phyloP scores from a whole-genome alignment of 2,797 vertebrate genomes.

The Clarias pachynema region DNA sequence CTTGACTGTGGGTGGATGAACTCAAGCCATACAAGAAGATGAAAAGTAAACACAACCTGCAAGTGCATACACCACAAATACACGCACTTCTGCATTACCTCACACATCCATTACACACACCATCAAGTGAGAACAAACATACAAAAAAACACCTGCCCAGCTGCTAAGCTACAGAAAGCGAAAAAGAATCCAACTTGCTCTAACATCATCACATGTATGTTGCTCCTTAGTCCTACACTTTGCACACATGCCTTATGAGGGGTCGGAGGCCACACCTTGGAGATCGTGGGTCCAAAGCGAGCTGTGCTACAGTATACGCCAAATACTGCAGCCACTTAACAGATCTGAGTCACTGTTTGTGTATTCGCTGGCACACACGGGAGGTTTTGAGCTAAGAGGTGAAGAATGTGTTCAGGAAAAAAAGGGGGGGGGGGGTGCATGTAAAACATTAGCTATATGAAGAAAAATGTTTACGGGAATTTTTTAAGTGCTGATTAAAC shows the following conservation, averaged over 20 bases:
- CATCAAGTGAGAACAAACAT: conserved; percentile 8
- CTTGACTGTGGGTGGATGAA: neutral
- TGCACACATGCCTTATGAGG: conserved; percentile 38
- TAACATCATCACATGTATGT: conserved; percentile 17
- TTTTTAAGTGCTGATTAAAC: neutral
- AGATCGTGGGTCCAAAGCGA: conserved; percentile 43
- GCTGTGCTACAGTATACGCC: conserved; percentile 31
- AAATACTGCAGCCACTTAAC: conserved; percentile 51
- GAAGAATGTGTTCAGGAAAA: conserved; percentile 37
- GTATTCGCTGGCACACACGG: conserved; percentile 40
- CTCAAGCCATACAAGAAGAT: neutral
- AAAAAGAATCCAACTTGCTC: neutral
- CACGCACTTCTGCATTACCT: neutral
- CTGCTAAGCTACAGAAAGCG: neutral
- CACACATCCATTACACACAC: neutral
- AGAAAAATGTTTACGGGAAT: conserved; percentile 2
- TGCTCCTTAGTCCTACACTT: conserved; percentile 47
- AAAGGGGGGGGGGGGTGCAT: neutral
- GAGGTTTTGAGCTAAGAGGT: conserved; percentile 36
- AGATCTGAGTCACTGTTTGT: conserved; percentile 40
- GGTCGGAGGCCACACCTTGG: conserved; percentile 40
- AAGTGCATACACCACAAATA: neutral
- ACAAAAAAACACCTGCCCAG: neutral
- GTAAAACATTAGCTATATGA: conserved; percentile 23
- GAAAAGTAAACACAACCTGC: neutral